Evolutionary conservation across 1,140 invertebrate genomes (phyloP), one percentile per base, ranked within the genome.

Genomic region (Leptinotarsa defecta): DNA sequence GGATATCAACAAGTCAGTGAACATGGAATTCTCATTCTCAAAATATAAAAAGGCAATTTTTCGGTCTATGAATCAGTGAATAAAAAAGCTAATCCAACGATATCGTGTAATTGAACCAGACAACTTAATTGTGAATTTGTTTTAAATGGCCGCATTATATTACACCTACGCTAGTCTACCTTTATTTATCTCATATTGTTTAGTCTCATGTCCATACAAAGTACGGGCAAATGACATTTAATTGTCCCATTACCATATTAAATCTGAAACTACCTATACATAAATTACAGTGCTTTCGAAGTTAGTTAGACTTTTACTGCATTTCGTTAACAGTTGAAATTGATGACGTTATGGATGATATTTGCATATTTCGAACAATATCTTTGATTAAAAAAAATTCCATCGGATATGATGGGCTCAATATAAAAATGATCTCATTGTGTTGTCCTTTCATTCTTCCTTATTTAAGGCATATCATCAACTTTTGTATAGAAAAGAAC

Each of bases 191-290:
- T 68, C 34, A 68, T 68, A 24, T 34, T 43, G 24, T 34, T 24
- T 27, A 27, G 13, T 20, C 34, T 17, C 65, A 17, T 68, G 27
- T 43, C 65, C 65, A 24, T 68, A 68, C 24, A 68, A 68, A 68
- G 24, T 27, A 4, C 24, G 34, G 52, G 19, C 24, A 68, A 68
- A 68, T 20, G 34, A 43, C 65, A 68, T 68, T 68, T 68, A 68
- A 68, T 68, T 68, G 34, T 68, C 19, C 65, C 24, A 68, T 68
- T 68, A 34, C 15, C 65, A 68, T 68, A 68, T 43, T 68, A 68
- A 68, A 43, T 57, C 52, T 57, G 15, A n/a, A 57, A 57, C 52
- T 57, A 52, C 17, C 13, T 52, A 52, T 15, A 57, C 52, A 57
- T 57, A 57, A 15, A 57, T 57, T 57, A 57, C 4, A 57, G 15